These are phyloP conservation scores for Nicator chloris DNA, from an alignment of 2,113 vertebrate genomes.

Conservation along the genomic window DNA sequence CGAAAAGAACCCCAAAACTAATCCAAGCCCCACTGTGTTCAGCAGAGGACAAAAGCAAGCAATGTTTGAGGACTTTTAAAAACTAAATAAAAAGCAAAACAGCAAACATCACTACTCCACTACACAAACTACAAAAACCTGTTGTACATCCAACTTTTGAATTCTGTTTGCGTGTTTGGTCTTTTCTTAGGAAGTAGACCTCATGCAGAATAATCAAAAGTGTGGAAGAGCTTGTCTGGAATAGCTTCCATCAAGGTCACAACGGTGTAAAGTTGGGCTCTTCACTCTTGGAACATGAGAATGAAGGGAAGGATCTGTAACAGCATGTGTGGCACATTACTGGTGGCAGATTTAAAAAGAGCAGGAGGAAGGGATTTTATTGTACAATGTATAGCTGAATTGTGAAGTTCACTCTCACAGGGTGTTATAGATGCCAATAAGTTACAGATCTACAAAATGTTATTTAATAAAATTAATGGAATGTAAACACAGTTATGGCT, in stretches of 20 bases:
- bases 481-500: not conserved
- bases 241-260: not conserved
- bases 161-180: not conserved
- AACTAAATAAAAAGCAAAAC: not conserved
- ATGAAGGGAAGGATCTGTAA: not conserved
- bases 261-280: not conserved
- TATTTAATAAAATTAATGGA: not conserved
- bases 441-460: not conserved
- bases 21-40: not conserved
- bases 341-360: not conserved
- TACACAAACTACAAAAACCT: not conserved
- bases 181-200: not conserved
- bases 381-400: not conserved
- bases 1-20: no score
- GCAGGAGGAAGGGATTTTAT: not conserved
- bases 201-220: not conserved
- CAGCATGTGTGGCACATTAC: fast-evolving
- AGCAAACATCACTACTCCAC: not conserved
- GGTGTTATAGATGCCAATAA: not conserved
- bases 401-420: not conserved
- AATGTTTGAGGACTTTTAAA: not conserved
- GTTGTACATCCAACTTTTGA: not conserved
- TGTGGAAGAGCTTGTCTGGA: not conserved
- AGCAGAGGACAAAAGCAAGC: not conserved
- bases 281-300: not conserved